Base-by-base conservation (phyloP, 1,140 invertebrate genomes). In the Drosophila repletoides region DNA sequence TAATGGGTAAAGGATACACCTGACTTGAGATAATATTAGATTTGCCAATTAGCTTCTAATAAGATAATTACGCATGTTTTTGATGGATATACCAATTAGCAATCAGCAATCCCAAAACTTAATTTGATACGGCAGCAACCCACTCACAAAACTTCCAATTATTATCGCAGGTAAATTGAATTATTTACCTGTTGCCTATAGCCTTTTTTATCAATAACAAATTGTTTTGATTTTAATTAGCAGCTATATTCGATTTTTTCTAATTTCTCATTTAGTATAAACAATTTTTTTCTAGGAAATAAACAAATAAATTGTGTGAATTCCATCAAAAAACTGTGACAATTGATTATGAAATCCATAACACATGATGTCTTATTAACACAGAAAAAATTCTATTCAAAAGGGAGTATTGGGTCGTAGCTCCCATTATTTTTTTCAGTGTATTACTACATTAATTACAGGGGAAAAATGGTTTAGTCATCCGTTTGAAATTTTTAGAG, bases 1-100 rank as follows among this genome's bases (percentile, higher is more conserved):
- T 53, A 77, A 73, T 70, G 43, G 48, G 48, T 52, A 64, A 64
- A 41, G 33, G 36, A 79, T 70, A 79, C 40, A 63, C 17, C 22
- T 21, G 10, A n/a, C n/a, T n/a, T n/a, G n/a, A n/a, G 22, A 45
- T 2, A 24, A 26, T 45, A 26, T 45, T 45, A n/a, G n/a, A n/a
- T 22, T 6, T 24, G 22, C 21, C 21, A n/a, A n/a, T 26, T 15
- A 40, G 19, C 19, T 19, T 40, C 19, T 40, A 40, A 40, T 41
- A 15, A 15, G 24, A 9, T 41, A 53, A 53, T 53, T 53, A 53
- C 2, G 7, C 48, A 7, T 5, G 6, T 6, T 33, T 17, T 24
- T 10, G 33, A 38, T 52, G 21, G 19, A 17, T 21, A 12, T 22
- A 12, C 4, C 15, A 10, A 40, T 9, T 7, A 40, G n/a, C n/a